Evolutionary conservation across 2,113 vertebrate genomes (phyloP).

Genomic region (Heterotis niloticus): DNA sequence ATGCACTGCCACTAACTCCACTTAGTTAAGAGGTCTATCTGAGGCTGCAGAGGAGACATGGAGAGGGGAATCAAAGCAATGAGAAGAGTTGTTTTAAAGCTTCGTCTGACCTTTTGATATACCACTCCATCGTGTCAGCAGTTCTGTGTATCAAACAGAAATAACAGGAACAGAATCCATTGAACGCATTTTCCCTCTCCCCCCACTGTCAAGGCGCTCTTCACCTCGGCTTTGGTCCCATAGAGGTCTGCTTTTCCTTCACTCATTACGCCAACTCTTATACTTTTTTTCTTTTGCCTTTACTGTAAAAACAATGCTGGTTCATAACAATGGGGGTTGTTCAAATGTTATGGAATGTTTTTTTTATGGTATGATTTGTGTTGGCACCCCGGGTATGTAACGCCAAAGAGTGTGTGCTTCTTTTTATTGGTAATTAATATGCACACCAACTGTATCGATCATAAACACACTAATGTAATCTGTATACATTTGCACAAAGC

Average conservation of each 20-base stretch:
- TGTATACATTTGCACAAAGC: conserved; percentile 51
- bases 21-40: not conserved
- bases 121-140: too few species aligned
- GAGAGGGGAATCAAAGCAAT: too few species aligned
- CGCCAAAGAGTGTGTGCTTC: conserved; percentile 61
- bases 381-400: conserved; percentile 39
- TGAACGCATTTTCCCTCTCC: too few species aligned
- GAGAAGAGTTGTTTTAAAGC: too few species aligned
- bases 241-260: not conserved
- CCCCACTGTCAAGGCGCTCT: too few species aligned
- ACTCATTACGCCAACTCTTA: not conserved
- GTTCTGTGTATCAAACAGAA: conserved; percentile 50
- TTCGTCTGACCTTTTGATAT: too few species aligned
- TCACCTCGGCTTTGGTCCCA: not conserved
- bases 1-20: not conserved
- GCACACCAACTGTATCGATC: conserved; percentile 31
- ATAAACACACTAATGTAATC: conserved; percentile 34
- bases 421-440: conserved; percentile 31
- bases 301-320: conserved; percentile 27
- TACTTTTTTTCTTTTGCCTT: conserved; percentile 27
- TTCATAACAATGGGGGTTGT: conserved; percentile 18
- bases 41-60: not conserved
- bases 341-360: conserved; percentile 20
- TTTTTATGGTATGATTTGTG: conserved; percentile 27
- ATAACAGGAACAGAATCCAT: not conserved